Base-by-base conservation (phyloP, 1,140 invertebrate species). In the Galleria mellonella region DNA sequence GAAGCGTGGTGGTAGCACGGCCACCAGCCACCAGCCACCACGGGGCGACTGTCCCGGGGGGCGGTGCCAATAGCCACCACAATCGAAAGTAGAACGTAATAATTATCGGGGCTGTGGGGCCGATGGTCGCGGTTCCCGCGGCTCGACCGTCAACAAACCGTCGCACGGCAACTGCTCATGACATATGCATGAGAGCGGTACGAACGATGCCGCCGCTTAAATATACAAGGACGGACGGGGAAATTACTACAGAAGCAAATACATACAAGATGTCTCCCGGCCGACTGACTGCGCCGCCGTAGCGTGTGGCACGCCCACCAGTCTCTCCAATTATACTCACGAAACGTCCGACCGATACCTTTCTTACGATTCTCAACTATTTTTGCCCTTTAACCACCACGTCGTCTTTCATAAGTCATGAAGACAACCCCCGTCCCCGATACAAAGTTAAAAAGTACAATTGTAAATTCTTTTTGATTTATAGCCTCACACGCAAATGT, bases 121-220 rank as follows among this genome's bases (percentile, higher is more conserved):
- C 62, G 63, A 58, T 68, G 76, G 73, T 65, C 57, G 59, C 59
- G 49, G 59, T 83, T 81, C 81, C 73, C 76, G 74, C 72, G 72
- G 66, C 50, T 52, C 49, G 55, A 78, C 68, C 74, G 78, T 75
- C 82, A 85, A 85, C 82, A 85, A 85, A 85, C 78, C 57, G 82
- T 85, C 65, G 77, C 82, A 30, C 52, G 62, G 82, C 82, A 83
- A 85, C 82, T 62, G 68, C 71, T 85, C 78, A 85, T 85, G 78
- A 85, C 73, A 82, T 83, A 83, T 85, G 82, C 78, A 85, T 85
- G 78, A 83, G 73, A 78, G 66, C 51, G 74, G 59, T 59, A 55
- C 58, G 65, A 65, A 75, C 69, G 62, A 57, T 55, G 59, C 55
- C 56, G 47, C 55, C 73, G 67, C 69, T 83, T 81, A 75, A 79